Evolutionary conservation across 2,888 invertebrate genomes (phyloP).

Genomic region (Galeruca laticollis): DNA sequence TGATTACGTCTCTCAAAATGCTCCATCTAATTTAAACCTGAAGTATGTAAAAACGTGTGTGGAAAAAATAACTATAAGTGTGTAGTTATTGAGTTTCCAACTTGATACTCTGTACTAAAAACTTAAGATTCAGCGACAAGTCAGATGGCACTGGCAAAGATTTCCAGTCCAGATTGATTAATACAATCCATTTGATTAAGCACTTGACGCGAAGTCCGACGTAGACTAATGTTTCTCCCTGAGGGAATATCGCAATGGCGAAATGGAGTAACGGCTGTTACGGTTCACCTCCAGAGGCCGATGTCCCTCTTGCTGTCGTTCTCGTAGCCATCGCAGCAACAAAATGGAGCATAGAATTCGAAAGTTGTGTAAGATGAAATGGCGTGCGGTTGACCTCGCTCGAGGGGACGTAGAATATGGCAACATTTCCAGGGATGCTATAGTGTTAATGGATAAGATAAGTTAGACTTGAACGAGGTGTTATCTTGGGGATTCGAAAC

Average conservation of each 20-base stretch:
- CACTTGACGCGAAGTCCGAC: constrained; percentile 60
- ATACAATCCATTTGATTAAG: constrained; percentile 62
- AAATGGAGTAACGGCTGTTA: constrained; percentile 33
- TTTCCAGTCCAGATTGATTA: constrained; percentile 57
- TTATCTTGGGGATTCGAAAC: neutral
- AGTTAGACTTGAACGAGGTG: neutral
- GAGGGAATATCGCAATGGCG: constrained; percentile 41
- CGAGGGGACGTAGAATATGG: neutral
- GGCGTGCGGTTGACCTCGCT: constrained; percentile 31
- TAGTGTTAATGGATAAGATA: constrained; percentile 16
- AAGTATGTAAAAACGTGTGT: too few relatives aligned
- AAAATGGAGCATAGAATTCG: constrained; percentile 42
- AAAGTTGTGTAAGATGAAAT: constrained; percentile 46
- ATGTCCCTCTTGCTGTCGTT: constrained; percentile 17
- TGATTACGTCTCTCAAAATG: too few relatives aligned
- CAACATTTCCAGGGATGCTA: neutral
- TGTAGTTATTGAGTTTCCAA: too few relatives aligned
- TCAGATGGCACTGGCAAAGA: constrained; percentile 36
- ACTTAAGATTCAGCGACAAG: constrained; percentile 4
- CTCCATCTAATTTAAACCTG: too few relatives aligned
- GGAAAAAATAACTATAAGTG: too few relatives aligned
- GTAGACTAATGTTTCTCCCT: constrained; percentile 61
- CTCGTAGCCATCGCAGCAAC: constrained; percentile 16
- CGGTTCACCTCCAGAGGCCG: constrained; percentile 40
- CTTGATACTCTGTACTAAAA: neutral